Base-by-base conservation (phyloP, 2,797 vertebrate species). In the Phylloscopus collybita region DNA sequence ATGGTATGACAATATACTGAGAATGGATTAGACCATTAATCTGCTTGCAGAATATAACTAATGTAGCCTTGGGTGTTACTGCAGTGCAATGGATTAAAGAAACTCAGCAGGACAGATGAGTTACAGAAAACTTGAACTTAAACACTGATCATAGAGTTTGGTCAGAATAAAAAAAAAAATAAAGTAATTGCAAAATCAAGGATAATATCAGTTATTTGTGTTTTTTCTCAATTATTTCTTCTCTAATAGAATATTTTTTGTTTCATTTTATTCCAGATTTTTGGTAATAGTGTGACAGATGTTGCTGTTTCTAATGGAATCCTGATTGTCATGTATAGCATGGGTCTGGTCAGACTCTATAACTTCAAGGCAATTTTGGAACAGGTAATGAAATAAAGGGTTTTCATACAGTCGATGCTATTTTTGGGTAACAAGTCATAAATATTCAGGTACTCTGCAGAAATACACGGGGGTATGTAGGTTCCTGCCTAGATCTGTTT, bases 301-400 rank as follows among this genome's bases (percentile, higher is more conserved):
- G 99, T 99, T 69, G 97, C 98, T 80, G 95, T 99, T 93, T 99
- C 98, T 96, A 98, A 99, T 92, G 98, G 99, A 80, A 98, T 99
- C 92, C 97, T 99, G 49, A 99, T 98, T 92, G 98, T 99, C 90
- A 99, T 98, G 93, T 97, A 99, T 96, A 98, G 98, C 96, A 98
- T 98, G 70, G 99, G 99, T 92, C 97, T 98, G 90, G 98, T 99
- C 90, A 99, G 98, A 95, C 98, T 99, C 32, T 99, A 99, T 96
- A 99, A 98, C 97, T 99, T 99, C 96, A 98, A 99, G 93, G 97
- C 98, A 94, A 99, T 99, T 96, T 76, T 98, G 59, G 96, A 99
- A 88, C 98, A 98, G 98, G 99, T 99, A 98, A 95, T 49, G 34
- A 88, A 95, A 80, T 57, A 25, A 4, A 3, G 38, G 81, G 32